Evolutionary conservation across 2,113 vertebrate species (phyloP), one percentile per base, ranked within the genome.

Genomic region (Aegithalos caudatus): DNA sequence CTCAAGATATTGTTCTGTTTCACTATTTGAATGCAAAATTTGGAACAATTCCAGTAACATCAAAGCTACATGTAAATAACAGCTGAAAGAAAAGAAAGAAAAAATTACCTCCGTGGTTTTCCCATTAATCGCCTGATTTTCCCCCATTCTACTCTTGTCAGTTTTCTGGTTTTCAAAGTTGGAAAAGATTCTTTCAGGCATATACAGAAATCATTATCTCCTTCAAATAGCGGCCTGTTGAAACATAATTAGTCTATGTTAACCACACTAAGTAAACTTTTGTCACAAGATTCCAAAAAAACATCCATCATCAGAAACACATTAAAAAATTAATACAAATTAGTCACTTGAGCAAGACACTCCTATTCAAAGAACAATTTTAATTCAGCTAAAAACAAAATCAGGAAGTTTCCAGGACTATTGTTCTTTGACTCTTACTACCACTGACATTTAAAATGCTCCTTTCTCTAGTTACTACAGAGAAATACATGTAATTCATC

Each of bases 181-280:
- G 99, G 99, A 90, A 99, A 99, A 93, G 99, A 99, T 94, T 99
- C 99, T 96, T 99, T 99, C 92, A 99, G 98, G 97, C 99, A 99
- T 62, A 99, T 98, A 97, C 99, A 99, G 97, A 99, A 99, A 92
- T 99, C 99, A 97, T 99, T 99, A 98, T 99, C 99, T 11, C 99
- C 99, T 97, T 99, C 99, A 98, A 99, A 99, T 71, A 99, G 98
- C 8, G 99, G 99, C 87, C 99, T 99, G 97, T 94, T 93, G 93
- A 97, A 97, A 97, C 15, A 97, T 15, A 97, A 91, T 86, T 91
- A 18, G 20, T 50, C 47, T 95, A 74, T 64, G 38, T 94, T 90
- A 96, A 70, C 31, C 37, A 85, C 22, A 57, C 14, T 61, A 65
- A 11, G 20, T 42, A 93, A 86, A 93, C 50, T 69, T 70, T 8